Conservation (phyloP, 2,888 invertebrate species). For the Clitarchus hookeri region DNA sequence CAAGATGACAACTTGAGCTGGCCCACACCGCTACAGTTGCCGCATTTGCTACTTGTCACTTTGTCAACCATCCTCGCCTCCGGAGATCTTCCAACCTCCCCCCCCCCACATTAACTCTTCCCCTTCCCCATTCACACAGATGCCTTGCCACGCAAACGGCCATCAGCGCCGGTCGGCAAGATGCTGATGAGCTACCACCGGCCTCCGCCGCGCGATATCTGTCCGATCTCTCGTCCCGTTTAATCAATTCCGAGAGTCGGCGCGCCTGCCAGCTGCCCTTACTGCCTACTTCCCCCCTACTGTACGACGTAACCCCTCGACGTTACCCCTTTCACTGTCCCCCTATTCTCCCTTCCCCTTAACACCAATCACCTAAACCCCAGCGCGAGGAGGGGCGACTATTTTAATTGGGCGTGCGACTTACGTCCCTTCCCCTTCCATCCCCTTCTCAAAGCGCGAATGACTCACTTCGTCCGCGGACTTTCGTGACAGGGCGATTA, state of each 20-base stretch:
- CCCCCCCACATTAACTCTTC: too few species aligned
- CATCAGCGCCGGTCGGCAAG: background rate
- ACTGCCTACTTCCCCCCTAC: background rate
- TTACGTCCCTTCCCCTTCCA: background rate
- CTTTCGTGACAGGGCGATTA: background rate
- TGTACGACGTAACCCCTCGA: background rate
- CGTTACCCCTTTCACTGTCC: background rate
- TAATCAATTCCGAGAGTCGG: conserved; percentile 6
- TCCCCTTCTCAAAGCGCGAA: background rate
- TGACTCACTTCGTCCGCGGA: background rate
- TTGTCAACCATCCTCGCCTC: too few species aligned
- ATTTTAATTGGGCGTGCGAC: conserved; percentile 8
- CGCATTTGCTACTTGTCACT: too few species aligned
- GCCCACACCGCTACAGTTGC: too few species aligned
- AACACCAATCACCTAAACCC: background rate
- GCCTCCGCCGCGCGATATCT: background rate
- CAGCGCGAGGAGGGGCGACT: background rate
- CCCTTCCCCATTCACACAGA: too few species aligned
- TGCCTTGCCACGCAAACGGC: background rate
- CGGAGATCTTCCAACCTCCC: too few species aligned
- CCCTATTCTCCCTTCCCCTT: background rate
- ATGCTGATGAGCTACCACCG: background rate
- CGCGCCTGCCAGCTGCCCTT: background rate
- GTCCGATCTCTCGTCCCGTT: background rate
- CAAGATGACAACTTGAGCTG: too few species aligned